Percentiles rank a stretch among this genome's conserved stretches.
These are phyloP conservation scores for Drosophila bocki DNA, from an alignment of 1,140 invertebrate species.

Conservation along the genomic window DNA sequence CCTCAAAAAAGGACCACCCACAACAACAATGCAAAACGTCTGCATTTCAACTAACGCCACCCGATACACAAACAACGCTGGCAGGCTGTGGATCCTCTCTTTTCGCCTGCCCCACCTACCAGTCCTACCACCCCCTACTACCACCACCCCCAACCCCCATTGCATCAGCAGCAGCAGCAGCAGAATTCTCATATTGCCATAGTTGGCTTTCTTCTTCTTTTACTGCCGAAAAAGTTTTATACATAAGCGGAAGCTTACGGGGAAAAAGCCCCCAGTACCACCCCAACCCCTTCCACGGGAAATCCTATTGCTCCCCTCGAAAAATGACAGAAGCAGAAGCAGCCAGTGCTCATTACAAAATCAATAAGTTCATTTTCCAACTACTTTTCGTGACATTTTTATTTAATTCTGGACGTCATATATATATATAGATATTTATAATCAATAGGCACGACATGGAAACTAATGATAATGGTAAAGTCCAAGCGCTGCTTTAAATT, in stretches of 20 bases:
- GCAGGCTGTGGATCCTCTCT: constrained; percentile 27
- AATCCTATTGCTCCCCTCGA: neutral
- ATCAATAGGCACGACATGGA: neutral
- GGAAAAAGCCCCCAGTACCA: neutral
- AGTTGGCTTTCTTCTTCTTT: constrained; percentile 47
- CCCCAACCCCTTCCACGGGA: constrained; percentile 2
- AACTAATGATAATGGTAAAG: constrained; percentile 5
- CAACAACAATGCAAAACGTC: constrained; percentile 81
- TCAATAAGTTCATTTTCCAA: constrained; percentile 62
- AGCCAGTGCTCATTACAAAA: constrained; percentile 55
- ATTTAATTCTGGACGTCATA: neutral
- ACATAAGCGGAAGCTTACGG: constrained; percentile 61
- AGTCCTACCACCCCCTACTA: neutral
- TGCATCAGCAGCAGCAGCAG: constrained; percentile 68
- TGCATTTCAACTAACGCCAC: constrained; percentile 82
- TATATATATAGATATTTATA: constrained; percentile 19
- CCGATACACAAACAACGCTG: constrained; percentile 69
- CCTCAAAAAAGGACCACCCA: constrained; percentile 49
- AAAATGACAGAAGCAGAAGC: constrained; percentile 12
- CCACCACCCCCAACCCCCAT: constrained; percentile 6
- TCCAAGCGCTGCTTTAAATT: constrained; percentile 32
- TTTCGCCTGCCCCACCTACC: constrained; percentile 2
- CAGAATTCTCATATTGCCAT: constrained; percentile 59
- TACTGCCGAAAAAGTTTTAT: constrained; percentile 75
- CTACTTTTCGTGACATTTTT: constrained; percentile 28